Evolutionary conservation across 2,797 vertebrate genomes (phyloP).

Genomic region (Pitangus sulphuratus): DNA sequence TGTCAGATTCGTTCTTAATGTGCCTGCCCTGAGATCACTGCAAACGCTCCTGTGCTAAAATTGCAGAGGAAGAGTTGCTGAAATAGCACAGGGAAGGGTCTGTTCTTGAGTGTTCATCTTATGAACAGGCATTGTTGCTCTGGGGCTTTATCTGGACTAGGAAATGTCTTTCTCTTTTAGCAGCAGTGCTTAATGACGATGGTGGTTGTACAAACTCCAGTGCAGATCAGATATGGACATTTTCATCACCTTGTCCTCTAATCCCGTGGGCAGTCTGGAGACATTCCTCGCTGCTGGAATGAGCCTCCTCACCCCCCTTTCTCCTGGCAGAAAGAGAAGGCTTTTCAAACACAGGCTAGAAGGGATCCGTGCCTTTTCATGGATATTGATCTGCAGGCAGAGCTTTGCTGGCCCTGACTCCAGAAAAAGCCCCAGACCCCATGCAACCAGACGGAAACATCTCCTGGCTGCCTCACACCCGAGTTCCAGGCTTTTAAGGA

Average conservation of each 20-base stretch:
- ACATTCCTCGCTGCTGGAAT: neutral
- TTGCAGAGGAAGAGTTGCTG: neutral
- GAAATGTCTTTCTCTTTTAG: conserved; percentile 17
- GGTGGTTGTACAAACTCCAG: neutral
- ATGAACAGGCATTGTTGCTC: neutral
- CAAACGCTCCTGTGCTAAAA: neutral
- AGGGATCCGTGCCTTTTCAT: neutral
- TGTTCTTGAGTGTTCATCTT: neutral
- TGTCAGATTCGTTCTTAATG: neutral
- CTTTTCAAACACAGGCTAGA: neutral
- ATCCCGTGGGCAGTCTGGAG: neutral
- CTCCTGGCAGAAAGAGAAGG: neutral
- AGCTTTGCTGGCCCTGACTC: neutral
- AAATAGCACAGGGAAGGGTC: neutral
- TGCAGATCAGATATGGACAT: neutral
- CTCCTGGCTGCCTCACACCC: neutral
- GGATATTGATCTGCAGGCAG: neutral
- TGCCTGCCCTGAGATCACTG: neutral
- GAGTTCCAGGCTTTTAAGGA: neutral
- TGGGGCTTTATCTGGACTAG: neutral
- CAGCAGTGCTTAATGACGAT: neutral
- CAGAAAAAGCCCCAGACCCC: neutral
- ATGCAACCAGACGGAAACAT: neutral
- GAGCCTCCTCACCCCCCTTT: neutral
- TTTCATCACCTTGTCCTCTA: conserved; percentile 11